phyloP scores from a whole-genome alignment of 2,888 invertebrate genomes.

The Amblyjoppa fuscipennis region DNA sequence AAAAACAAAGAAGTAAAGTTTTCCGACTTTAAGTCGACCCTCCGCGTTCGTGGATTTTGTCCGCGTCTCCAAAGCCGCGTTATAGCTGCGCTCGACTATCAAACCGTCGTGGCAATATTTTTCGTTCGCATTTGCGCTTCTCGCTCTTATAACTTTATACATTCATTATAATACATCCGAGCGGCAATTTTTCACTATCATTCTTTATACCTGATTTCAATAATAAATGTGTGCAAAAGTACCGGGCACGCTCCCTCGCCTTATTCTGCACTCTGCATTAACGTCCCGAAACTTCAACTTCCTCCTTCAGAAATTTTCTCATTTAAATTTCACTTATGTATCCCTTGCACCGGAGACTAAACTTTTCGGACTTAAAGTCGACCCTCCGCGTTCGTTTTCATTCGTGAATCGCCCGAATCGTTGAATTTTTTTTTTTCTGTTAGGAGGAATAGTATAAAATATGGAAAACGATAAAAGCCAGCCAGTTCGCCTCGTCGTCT shows the following conservation, averaged over 20 bases:
- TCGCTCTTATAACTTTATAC: constrained; percentile 13
- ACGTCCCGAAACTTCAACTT: neutral
- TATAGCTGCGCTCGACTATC: constrained; percentile 2
- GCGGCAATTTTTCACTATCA: neutral
- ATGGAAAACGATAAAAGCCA: constrained; percentile 13
- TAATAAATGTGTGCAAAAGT: neutral
- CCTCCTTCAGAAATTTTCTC: too few species aligned
- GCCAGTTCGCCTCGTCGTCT: neutral
- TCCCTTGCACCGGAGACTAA: neutral
- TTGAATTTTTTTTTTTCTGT: neutral
- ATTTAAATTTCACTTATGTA: too few species aligned
- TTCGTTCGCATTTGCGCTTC: constrained; percentile 1
- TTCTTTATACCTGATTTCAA: constrained; percentile 15
- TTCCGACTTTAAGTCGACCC: too few species aligned
- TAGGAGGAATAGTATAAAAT: neutral
- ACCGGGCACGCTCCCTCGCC: neutral
- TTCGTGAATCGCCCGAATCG: neutral
- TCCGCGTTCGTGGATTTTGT: too few species aligned
- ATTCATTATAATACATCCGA: constrained; percentile 5
- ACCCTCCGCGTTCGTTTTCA: constrained; percentile 1
- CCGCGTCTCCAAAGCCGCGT: neutral
- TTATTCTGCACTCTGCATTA: neutral
- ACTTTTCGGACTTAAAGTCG: neutral
- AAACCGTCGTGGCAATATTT: constrained; percentile 18
- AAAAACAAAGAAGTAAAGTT: too few species aligned